Percentiles rank a stretch among this genome's conserved stretches.
Conservation (phyloP, 2,888 invertebrate genomes). For the Chorisops tibialis region DNA sequence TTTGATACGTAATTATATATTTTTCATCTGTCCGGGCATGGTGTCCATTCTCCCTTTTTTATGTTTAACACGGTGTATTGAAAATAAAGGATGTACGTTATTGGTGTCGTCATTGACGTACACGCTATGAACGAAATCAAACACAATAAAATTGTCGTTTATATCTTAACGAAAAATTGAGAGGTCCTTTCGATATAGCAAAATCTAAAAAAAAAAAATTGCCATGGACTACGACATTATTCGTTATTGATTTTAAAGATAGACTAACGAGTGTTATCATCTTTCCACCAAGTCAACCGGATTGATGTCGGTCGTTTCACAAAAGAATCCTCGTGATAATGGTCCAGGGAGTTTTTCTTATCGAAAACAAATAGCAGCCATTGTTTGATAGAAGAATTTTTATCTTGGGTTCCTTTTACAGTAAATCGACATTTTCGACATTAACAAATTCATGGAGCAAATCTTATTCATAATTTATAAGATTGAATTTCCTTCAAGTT, state of each 20-base stretch:
- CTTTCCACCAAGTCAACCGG: constrained; percentile 11
- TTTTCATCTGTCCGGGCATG: too few relatives aligned
- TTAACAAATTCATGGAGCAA: constrained; percentile 8
- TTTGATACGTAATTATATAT: too few relatives aligned
- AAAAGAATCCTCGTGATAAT: neutral
- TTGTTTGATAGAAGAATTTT: neutral
- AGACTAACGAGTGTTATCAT: neutral
- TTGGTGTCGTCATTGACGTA: too few relatives aligned
- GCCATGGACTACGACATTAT: too few relatives aligned
- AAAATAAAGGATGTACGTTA: too few relatives aligned
- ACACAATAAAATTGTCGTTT: too few relatives aligned
- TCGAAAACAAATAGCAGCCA: constrained; percentile 4
- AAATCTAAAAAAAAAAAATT: too few relatives aligned
- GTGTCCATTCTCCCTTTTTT: too few relatives aligned
- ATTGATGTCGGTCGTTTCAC: neutral
- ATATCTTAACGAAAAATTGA: too few relatives aligned
- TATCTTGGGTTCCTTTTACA: neutral
- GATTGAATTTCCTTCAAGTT: neutral
- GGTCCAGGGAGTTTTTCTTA: neutral
- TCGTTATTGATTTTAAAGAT: constrained; percentile 9
- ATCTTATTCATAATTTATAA: constrained; percentile 6
- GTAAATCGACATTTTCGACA: constrained; percentile 6
- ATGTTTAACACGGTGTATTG: too few relatives aligned
- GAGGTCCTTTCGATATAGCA: too few relatives aligned
- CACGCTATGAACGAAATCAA: too few relatives aligned